Evolutionary conservation across 2,113 vertebrate species (phyloP).

Genomic region (Panthera tigris): DNA sequence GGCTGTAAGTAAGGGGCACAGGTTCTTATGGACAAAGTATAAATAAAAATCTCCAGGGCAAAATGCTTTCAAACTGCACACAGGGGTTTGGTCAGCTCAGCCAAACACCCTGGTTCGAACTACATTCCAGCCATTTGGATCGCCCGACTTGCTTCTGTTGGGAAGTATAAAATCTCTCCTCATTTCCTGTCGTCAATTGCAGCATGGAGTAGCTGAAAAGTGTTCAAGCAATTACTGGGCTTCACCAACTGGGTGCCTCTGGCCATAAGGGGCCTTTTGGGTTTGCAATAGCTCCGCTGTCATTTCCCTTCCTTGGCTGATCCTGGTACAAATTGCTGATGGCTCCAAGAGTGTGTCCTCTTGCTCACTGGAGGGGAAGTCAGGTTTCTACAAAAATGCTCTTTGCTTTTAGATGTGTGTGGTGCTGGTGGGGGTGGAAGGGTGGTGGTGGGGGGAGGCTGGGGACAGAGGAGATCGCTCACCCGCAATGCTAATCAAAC

Average conservation of each 20-base stretch:
- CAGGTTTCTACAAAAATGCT: background rate
- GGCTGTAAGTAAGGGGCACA: background rate
- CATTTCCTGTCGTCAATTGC: conserved; percentile 60
- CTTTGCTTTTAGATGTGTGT: background rate
- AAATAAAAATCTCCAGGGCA: background rate
- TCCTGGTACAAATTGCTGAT: background rate
- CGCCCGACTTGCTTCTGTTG: background rate
- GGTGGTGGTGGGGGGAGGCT: background rate
- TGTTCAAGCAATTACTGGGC: conserved; percentile 57
- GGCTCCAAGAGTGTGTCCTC: background rate
- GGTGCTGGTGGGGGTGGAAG: background rate
- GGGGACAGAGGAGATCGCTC: background rate
- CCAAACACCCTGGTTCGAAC: conserved; percentile 46
- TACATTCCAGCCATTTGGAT: conserved; percentile 45
- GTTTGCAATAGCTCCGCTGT: background rate
- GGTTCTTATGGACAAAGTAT: background rate
- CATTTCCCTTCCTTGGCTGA: conserved; percentile 14
- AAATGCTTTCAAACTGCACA: background rate
- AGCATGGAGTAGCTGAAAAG: conserved; percentile 41
- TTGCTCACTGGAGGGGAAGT: background rate
- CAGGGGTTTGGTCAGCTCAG: background rate
- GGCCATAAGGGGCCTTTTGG: conserved; percentile 26
- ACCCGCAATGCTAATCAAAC: background rate
- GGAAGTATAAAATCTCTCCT: conserved; percentile 61
- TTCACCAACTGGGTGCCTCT: conserved; percentile 54